A percentile compares a stretch with the other conserved stretches of the same genome.
These are phyloP conservation scores for Lochmaea crataegi DNA, from an alignment of 2,888 invertebrate genomes.

Conservation along the genomic window DNA sequence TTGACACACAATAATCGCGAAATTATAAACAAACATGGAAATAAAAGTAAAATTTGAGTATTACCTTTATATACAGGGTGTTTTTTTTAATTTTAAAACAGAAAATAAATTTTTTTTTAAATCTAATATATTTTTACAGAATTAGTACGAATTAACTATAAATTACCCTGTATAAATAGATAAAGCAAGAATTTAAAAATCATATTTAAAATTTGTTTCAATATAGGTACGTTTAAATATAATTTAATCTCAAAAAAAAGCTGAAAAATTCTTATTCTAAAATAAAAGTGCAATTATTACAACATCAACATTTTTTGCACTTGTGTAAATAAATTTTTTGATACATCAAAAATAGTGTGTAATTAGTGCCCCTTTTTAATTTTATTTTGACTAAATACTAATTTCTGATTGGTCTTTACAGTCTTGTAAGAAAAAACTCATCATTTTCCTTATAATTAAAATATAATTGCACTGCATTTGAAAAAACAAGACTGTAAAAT, in stretches of 20 bases:
- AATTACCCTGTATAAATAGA: neutral
- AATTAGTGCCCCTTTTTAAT: neutral
- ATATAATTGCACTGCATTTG: conserved; percentile 3
- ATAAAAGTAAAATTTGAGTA: neutral
- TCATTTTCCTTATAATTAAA: neutral
- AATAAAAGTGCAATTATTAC: conserved; percentile 11
- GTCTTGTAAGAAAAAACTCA: neutral
- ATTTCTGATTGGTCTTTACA: neutral
- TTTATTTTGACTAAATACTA: neutral
- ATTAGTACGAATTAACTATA: neutral
- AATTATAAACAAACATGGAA: too few species aligned
- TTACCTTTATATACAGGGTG: neutral
- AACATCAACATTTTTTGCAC: conserved; percentile 14
- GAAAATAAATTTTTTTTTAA: neutral
- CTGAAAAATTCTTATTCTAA: neutral
- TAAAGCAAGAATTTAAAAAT: neutral
- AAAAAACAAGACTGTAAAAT: neutral
- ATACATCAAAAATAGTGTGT: conserved; percentile 5
- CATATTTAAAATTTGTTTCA: neutral
- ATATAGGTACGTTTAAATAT: neutral
- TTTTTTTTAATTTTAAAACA: neutral
- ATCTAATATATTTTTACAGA: neutral
- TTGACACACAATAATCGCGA: neutral
- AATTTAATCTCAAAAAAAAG: conserved; percentile 1
- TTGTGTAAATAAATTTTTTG: neutral